Evolutionary conservation across 2,797 vertebrate genomes (phyloP), one percentile per base, ranked within the genome.

Genomic region (Orientallactaga sibirica): DNA sequence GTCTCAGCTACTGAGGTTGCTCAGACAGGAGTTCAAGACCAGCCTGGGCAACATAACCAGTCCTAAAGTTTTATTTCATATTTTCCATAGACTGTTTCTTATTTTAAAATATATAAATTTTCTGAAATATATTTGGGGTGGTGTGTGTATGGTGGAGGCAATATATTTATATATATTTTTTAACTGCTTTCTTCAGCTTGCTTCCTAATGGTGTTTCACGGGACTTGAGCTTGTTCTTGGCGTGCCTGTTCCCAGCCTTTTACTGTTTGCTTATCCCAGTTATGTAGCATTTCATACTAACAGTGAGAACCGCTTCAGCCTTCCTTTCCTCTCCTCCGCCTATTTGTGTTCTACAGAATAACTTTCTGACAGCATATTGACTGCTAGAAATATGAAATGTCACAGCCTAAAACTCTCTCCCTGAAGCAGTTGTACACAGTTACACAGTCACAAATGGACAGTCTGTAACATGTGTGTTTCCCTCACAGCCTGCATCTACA

Each of bases 21-120:
- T 62, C 41, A 64, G 67, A 18, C 73, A 55, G 24, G 6, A 62
- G 25, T 37, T 84, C 37, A 70, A 92, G 73, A 19, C 64, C 14
- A 78, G 37, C 5, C 29, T 77, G 7, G 16, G 58, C 66, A 71
- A 29, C 92, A 88, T 10, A 18, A 15, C 27, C 29, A 83, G 8
- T 41, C 37, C 4, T 18, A 61, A 20, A 79, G 11, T 81, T 86
- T 81, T 83, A 41, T 66, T 94, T 96, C 95, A 88, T 61, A 85
- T 70, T 86, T 85, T 37, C 33, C 58, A 62, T 62, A 75, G 70
- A 77, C 62, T 92, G 19, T 10, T 84, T 48, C 48, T 25, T n/a
- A 81, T n/a, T 93, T 93, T 83, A 84, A 88, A 85, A 68, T 12
- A 80, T 1, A 27, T 25, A n/a, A 25, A 37, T 88, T 90, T 93